Percentiles rank a stretch among this genome's conserved stretches.
These are phyloP conservation scores for Nephila pilipes DNA, from an alignment of 1,140 invertebrate species.

Conservation along the genomic window DNA sequence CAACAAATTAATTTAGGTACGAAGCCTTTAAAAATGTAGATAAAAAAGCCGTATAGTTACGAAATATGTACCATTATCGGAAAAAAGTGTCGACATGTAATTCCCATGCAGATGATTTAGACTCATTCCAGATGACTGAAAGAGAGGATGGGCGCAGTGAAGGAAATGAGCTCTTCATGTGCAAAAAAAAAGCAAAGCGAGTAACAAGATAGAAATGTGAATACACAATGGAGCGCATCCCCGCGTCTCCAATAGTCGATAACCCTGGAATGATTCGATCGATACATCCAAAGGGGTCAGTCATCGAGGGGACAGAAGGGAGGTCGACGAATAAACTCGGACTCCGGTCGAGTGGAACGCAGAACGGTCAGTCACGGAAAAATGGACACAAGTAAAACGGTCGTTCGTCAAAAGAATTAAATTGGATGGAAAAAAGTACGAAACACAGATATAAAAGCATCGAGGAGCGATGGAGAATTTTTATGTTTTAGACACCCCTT, in stretches of 20 bases:
- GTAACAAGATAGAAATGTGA: constrained; percentile 37
- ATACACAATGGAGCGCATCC: constrained; percentile 49
- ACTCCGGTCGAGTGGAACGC: constrained; percentile 70
- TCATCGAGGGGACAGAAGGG: constrained; percentile 32
- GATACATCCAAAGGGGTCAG: constrained; percentile 72
- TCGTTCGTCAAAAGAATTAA: constrained; percentile 75
- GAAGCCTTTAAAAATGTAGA: too few species aligned
- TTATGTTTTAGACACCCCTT: background rate
- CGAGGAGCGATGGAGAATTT: constrained; percentile 33
- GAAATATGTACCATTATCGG: too few species aligned
- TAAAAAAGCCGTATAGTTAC: too few species aligned
- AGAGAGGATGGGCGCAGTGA: background rate
- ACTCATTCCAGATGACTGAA: too few species aligned
- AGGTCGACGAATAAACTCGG: constrained; percentile 60
- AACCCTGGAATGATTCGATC: constrained; percentile 47
- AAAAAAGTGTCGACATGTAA: too few species aligned
- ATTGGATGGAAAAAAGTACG: constrained; percentile 75
- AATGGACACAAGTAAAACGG: constrained; percentile 74
- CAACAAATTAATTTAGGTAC: too few species aligned
- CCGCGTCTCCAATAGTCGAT: constrained; percentile 52
- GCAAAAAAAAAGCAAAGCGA: constrained; percentile 11
- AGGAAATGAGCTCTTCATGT: constrained; percentile 1
- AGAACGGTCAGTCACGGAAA: constrained; percentile 70
- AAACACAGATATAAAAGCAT: constrained; percentile 50
- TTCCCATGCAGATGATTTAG: too few species aligned